These are phyloP conservation scores for Coilia nasus DNA, from an alignment of 2,797 vertebrate genomes.

Conservation along the genomic window DNA sequence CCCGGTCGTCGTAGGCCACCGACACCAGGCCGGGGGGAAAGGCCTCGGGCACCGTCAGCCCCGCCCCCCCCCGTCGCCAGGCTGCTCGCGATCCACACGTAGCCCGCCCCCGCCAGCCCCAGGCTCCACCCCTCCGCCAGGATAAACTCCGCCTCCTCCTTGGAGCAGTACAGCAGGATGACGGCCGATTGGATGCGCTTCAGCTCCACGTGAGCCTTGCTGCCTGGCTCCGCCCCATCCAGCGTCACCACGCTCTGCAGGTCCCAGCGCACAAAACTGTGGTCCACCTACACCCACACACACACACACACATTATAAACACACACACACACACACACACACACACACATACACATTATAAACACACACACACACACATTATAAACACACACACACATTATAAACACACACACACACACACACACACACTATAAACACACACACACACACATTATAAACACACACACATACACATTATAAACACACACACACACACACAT, in stretches of 20 bases:
- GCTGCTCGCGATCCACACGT: constrained; percentile 57
- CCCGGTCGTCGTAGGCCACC: constrained; percentile 94
- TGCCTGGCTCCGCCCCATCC: constrained; percentile 87
- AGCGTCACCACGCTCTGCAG: constrained; percentile 91
- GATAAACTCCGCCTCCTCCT: constrained; percentile 91
- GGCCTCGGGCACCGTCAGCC: constrained; percentile 87
- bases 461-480: no score
- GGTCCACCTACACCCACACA: constrained; percentile 69
- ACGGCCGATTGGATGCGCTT: constrained; percentile 97
- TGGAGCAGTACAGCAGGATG: constrained; percentile 96
- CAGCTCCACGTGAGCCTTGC: constrained; percentile 92
- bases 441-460: background rate
- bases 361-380: constrained; percentile 13
- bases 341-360: constrained; percentile 57
- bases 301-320: constrained; percentile 19
- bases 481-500: no score
- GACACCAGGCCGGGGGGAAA: constrained; percentile 97
- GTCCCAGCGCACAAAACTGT: constrained; percentile 97
- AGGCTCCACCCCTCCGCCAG: constrained; percentile 92
- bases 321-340: constrained; percentile 43
- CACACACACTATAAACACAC: constrained; percentile 36
- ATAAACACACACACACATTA: background rate
- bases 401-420: constrained; percentile 29
- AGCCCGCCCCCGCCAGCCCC: constrained; percentile 76
- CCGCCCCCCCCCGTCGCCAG: background rate